Base-by-base conservation (phyloP, 2,113 vertebrate species). In the Thymallus thymallus region DNA sequence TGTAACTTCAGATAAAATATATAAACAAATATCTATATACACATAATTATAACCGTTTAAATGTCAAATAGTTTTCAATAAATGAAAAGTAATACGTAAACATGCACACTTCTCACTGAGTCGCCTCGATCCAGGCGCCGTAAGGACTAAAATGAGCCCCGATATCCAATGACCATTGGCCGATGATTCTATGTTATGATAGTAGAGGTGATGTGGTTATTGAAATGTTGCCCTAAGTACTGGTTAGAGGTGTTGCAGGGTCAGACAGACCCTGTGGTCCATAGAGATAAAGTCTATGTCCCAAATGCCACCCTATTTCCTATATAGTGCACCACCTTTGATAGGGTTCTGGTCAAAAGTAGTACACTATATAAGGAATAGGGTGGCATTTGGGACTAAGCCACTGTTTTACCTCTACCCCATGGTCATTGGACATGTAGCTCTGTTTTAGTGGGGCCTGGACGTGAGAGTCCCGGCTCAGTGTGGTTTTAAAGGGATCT, bases 11-110 rank as follows among this genome's bases (percentile, higher is more conserved):
- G 82, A 80, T 82, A 86, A 92, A 91, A 91, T 82, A 78, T 80
- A 85, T 84, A 88, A 92, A 91, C 89, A 90, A 80, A 88, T 89
- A 89, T 79, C 60, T 82, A 79, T 88, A 69, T 86, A 88, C 86
- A 92, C 78, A 79, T 62, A 61, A 67, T 80, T 77, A 78, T 73
- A 82, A 81, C 77, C 68, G 67, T 84, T 85, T 79, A 72, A 86
- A 91, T 84, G 84, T 82, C 70, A 86, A 91, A 91, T 86, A 81
- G 76, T 72, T 51, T 69, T 85, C 76, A 63, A 63, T 90, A 85
- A 88, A 84, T 84, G 82, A 88, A 88, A 81, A 88, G 74, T 78
- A 84, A 51, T 84, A 78, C 91, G 91, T 92, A 92, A 93, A 91
- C 91, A 92, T 91, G 90, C 91, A 91, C 90, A 88, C 88, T 77